A percentile compares a stretch with the other conserved stretches of the same genome.
phyloP scores from a whole-genome alignment of 2,888 invertebrate species.

The Drosophila ustulata region DNA sequence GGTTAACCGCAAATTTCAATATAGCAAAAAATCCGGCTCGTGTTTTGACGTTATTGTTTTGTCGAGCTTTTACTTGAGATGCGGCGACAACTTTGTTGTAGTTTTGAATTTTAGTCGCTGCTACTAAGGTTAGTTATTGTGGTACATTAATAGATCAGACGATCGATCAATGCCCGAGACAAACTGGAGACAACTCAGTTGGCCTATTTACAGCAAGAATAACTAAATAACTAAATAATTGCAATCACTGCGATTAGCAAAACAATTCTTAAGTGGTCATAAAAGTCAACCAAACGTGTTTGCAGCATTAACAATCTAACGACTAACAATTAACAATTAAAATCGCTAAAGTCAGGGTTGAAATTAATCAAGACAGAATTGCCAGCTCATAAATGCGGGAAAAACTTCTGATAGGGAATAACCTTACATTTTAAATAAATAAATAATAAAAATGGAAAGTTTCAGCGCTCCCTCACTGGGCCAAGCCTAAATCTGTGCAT shows the following conservation, averaged over 20 bases:
- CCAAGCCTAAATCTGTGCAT: background rate
- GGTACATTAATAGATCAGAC: conserved; percentile 22
- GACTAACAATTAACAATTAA: conserved; percentile 11
- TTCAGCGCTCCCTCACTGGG: background rate
- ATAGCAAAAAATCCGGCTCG: conserved; percentile 54
- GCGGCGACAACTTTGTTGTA: conserved; percentile 74
- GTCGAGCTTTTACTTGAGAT: conserved; percentile 51
- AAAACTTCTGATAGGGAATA: conserved; percentile 11
- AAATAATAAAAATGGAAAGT: background rate
- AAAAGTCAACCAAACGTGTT: conserved; percentile 25
- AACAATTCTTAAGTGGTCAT: conserved; percentile 30
- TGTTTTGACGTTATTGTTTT: conserved; percentile 25
- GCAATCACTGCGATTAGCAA: conserved; percentile 31
- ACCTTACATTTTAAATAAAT: background rate
- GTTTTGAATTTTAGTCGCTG: conserved; percentile 57
- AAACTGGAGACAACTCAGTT: conserved; percentile 25
- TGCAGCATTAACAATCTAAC: conserved; percentile 17
- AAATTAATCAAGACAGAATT: conserved; percentile 6
- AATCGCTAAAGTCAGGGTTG: conserved; percentile 21
- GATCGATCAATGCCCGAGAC: conserved; percentile 53
- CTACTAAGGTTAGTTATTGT: conserved; percentile 55
- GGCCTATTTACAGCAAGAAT: conserved; percentile 31
- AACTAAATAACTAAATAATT: conserved; percentile 18
- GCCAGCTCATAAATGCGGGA: conserved; percentile 1
- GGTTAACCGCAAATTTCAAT: conserved; percentile 81